Evolutionary conservation across 2,797 vertebrate genomes (phyloP), one percentile per base, ranked within the genome.

Genomic region (Pangasius djambal): DNA sequence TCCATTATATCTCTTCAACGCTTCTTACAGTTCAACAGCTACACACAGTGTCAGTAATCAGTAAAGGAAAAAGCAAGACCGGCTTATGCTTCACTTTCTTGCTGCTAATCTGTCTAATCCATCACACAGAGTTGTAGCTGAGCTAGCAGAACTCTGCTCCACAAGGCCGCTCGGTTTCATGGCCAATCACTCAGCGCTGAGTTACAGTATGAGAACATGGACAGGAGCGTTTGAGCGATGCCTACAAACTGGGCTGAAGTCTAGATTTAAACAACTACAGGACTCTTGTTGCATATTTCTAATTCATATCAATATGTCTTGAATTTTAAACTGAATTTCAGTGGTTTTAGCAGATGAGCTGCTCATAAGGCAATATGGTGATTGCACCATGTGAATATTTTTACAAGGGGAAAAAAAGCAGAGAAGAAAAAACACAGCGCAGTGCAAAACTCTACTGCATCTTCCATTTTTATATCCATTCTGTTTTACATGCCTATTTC

Each of bases 61-160:
- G 50, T 61, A 44, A 44, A 63, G 57, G 79, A 48, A 37, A 44
- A 40, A 25, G 61, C 81, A 37, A 20, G 34, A 1, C 31, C 7
- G 3, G 7, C 6, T 44, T 40, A 20, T 34, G 52, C 55, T 59
- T 88, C 28, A 18, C 50, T 82, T 83, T 55, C 67, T 6, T 15
- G 6, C 28, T 31, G n/a, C 52, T 83, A 59, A 63, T 83, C 69
- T 88, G 52, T 83, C 37, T 15, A 83, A 48, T 83, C 87, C 55
- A 75, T 88, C 79, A 88, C 18, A 4, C 67, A 28, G 81, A 44
- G 15, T 6, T 70, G 55, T 83, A 88, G 81, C 81, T 65, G 74
- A 40, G 59, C 31, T 50, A 52, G 69, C 79, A 83, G 55, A 75
- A 61, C 34, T 8, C 52, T 59, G 52, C 12, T 61, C 50, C 40